phyloP scores from a whole-genome alignment of 2,113 vertebrate species.

The Scalopus aquaticus region DNA sequence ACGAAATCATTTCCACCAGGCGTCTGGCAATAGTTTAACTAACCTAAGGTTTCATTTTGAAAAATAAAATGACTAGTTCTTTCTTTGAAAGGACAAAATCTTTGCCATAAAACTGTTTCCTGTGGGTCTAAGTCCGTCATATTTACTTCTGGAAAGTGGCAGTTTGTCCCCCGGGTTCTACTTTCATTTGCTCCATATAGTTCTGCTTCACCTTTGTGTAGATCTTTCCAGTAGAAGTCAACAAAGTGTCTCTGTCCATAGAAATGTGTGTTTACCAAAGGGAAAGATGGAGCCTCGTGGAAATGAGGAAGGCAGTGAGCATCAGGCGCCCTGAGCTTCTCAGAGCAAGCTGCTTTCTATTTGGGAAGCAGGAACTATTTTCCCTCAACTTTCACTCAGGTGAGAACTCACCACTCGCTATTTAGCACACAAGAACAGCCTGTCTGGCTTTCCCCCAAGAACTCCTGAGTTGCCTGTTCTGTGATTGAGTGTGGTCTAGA shows the following conservation, averaged over 20 bases:
- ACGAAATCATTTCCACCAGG: slow-evolving; percentile 54
- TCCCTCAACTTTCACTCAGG: not conserved
- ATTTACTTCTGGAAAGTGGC: slow-evolving; percentile 71
- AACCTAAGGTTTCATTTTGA: slow-evolving; percentile 74
- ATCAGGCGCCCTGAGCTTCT: not conserved
- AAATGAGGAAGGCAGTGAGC: not conserved
- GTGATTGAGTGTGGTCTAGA: not conserved
- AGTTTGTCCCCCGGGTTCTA: slow-evolving; percentile 23
- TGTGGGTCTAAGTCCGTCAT: slow-evolving; percentile 60
- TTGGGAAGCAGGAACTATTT: not conserved
- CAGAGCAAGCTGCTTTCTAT: not conserved
- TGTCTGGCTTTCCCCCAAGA: not conserved
- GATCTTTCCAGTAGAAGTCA: slow-evolving; percentile 26
- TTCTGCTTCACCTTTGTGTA: slow-evolving; percentile 28
- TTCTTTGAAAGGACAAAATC: slow-evolving; percentile 67
- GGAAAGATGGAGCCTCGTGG: not conserved
- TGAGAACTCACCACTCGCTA: not conserved
- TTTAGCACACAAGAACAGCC: not conserved
- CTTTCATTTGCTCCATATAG: slow-evolving; percentile 10
- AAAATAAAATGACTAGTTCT: slow-evolving; percentile 70
- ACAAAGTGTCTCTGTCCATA: not conserved
- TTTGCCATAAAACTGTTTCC: slow-evolving; percentile 57
- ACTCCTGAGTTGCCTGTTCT: not conserved
- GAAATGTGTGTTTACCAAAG: not conserved
- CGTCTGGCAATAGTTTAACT: slow-evolving; percentile 47